Evolutionary conservation across 1,140 invertebrate species (phyloP).

Genomic region (Drosophila ohnishii): DNA sequence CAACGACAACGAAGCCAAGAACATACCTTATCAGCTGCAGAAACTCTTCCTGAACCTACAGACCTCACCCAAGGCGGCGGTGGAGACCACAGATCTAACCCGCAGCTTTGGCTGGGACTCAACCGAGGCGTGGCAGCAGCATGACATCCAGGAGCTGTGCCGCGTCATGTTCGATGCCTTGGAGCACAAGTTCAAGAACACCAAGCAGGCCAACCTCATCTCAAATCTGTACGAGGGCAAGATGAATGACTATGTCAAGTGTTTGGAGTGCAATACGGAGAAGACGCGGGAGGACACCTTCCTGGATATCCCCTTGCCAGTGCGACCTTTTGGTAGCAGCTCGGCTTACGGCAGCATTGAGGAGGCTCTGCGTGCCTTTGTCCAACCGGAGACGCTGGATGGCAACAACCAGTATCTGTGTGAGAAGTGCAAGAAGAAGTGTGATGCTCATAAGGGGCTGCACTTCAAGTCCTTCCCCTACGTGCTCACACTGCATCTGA

Average conservation of each 20-base stretch:
- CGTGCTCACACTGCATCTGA: constrained; percentile 93
- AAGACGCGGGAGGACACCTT: constrained; percentile 93
- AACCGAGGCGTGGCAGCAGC: constrained; percentile 95
- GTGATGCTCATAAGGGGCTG: constrained; percentile 95
- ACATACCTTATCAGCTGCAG: constrained; percentile 94
- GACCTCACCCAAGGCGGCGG: constrained; percentile 89
- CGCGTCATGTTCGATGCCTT: constrained; percentile 96
- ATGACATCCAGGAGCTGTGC: constrained; percentile 96
- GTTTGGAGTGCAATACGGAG: constrained; percentile 93
- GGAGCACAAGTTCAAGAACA: constrained; percentile 93
- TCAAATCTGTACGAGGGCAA: constrained; percentile 89
- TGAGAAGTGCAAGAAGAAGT: constrained; percentile 94
- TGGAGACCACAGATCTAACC: constrained; percentile 95
- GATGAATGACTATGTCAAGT: constrained; percentile 96
- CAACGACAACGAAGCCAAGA: constrained; percentile 87
- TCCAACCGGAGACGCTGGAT: constrained; percentile 92
- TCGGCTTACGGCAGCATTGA: constrained; percentile 92
- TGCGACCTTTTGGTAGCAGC: constrained; percentile 92
- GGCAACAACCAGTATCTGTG: constrained; percentile 96
- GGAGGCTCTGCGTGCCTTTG: constrained; percentile 93
- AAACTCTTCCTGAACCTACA: constrained; percentile 94
- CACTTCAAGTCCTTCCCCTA: constrained; percentile 96
- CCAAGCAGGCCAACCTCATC: constrained; percentile 92
- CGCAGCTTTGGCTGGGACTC: constrained; percentile 96
- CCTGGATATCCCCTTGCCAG: constrained; percentile 94